Conservation (phyloP, 2,888 invertebrate species). For the Onthophagus sagittarius region DNA sequence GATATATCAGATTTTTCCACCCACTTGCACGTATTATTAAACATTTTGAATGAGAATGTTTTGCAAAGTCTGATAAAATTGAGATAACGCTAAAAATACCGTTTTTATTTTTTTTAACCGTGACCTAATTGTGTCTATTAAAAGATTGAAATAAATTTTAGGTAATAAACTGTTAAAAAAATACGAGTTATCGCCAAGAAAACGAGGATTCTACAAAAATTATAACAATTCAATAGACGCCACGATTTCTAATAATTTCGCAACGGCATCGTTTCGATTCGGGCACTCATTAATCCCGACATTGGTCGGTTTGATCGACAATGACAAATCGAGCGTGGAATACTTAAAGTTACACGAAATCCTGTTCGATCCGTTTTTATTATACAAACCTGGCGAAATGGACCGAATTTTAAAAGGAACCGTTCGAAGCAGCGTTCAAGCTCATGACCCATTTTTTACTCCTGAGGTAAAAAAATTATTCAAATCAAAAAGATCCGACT, state of each 20-base stretch:
- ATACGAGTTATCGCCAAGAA: conserved; percentile 52
- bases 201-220: conserved; percentile 51
- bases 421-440: conserved; percentile 60
- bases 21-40: too few species aligned
- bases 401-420: conserved; percentile 64
- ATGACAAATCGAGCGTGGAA: conserved; percentile 51
- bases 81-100: background rate
- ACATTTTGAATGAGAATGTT: too few species aligned
- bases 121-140: too few species aligned
- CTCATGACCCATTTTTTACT: conserved; percentile 60
- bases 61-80: background rate
- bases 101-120: background rate
- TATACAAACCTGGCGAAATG: conserved; percentile 61
- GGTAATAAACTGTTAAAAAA: conserved; percentile 56
- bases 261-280: conserved; percentile 81
- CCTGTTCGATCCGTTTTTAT: conserved; percentile 74
- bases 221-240: conserved; percentile 70
- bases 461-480: conserved; percentile 55
- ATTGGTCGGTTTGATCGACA: conserved; percentile 63
- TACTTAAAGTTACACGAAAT: conserved; percentile 73
- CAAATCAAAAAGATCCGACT: background rate
- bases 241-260: conserved; percentile 78
- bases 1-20: too few species aligned
- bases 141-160: conserved; percentile 34
- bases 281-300: conserved; percentile 83